A percentile compares a stretch with the other conserved stretches of the same genome.
Evolutionary conservation across 2,888 invertebrate genomes (phyloP).

Genomic region (Oeneis ivallda): DNA sequence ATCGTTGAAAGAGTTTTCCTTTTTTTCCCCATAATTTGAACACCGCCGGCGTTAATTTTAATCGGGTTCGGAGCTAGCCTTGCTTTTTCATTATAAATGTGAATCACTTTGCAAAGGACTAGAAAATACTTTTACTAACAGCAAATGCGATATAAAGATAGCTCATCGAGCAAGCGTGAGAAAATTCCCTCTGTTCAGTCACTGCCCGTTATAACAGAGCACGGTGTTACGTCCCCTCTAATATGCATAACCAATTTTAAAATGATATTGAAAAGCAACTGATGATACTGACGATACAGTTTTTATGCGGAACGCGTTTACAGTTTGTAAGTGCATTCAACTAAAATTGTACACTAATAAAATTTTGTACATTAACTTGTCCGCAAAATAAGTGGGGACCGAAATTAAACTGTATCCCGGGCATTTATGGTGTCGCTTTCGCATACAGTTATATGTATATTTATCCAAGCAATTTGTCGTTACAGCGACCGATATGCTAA

Average conservation of each 20-base stretch:
- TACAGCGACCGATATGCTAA: constrained; percentile 62
- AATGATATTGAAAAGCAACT: constrained; percentile 33
- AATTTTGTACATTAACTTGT: constrained; percentile 55
- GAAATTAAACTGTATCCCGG: constrained; percentile 56
- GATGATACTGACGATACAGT: constrained; percentile 30
- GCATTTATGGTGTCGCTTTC: constrained; percentile 46
- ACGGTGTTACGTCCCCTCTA: constrained; percentile 32
- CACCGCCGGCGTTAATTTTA: constrained; percentile 44
- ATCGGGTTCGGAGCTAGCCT: constrained; percentile 28
- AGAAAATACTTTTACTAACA: constrained; percentile 52
- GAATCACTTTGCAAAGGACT: constrained; percentile 46
- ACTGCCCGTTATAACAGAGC: constrained; percentile 47
- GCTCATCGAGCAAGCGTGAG: constrained; percentile 37
- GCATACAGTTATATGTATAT: constrained; percentile 44
- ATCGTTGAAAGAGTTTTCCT: constrained; percentile 34
- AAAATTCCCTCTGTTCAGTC: constrained; percentile 46
- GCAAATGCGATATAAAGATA: constrained; percentile 33
- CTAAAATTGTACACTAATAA: constrained; percentile 54
- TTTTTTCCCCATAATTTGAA: constrained; percentile 56
- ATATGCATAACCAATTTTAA: constrained; percentile 37
- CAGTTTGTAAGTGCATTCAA: constrained; percentile 43
- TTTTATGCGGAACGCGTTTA: constrained; percentile 41
- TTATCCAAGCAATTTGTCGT: constrained; percentile 66
- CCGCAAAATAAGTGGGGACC: constrained; percentile 50
- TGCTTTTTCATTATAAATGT: constrained; percentile 50